Conservation (phyloP, 2,888 invertebrate species). For the Ormyrus rosae region DNA sequence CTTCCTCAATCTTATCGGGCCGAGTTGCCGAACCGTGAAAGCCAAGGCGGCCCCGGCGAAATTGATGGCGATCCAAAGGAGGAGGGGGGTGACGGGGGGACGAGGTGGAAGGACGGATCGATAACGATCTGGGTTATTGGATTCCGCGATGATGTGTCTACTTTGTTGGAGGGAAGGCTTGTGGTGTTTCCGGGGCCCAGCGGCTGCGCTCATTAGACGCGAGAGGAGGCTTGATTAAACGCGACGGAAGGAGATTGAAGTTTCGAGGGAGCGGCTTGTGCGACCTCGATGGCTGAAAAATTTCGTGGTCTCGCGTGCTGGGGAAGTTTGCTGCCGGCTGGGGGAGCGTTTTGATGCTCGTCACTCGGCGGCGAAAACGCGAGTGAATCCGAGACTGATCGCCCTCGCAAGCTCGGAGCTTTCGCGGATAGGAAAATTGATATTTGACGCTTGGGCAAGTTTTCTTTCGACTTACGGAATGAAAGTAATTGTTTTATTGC, state of each 20-base stretch:
- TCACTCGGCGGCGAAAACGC: neutral
- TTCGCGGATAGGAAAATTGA: too few relatives aligned
- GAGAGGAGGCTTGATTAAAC: constrained; percentile 33
- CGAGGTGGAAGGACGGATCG: neutral
- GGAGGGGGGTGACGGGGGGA: neutral
- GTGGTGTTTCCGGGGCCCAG: neutral
- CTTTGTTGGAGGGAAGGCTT: constrained; percentile 33
- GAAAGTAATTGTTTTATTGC: too few relatives aligned
- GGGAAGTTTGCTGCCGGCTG: too few relatives aligned
- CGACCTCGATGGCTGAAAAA: neutral
- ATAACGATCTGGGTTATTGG: constrained; percentile 52
- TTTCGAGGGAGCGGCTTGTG: neutral
- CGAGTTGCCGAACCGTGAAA: constrained; percentile 28
- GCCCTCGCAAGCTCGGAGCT: neutral
- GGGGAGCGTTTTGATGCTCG: constrained; percentile 2
- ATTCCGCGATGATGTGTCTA: constrained; percentile 45
- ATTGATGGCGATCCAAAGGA: constrained; percentile 33
- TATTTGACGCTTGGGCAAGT: too few relatives aligned
- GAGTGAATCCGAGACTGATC: neutral
- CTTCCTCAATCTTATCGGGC: constrained; percentile 14
- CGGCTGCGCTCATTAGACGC: constrained; percentile 36
- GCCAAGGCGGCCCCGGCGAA: neutral
- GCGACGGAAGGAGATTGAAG: constrained; percentile 3
- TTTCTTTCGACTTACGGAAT: too few relatives aligned
- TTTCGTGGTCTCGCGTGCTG: neutral